Evolutionary conservation across 2,797 vertebrate genomes (phyloP).

Genomic region (Cynopterus sphinx): DNA sequence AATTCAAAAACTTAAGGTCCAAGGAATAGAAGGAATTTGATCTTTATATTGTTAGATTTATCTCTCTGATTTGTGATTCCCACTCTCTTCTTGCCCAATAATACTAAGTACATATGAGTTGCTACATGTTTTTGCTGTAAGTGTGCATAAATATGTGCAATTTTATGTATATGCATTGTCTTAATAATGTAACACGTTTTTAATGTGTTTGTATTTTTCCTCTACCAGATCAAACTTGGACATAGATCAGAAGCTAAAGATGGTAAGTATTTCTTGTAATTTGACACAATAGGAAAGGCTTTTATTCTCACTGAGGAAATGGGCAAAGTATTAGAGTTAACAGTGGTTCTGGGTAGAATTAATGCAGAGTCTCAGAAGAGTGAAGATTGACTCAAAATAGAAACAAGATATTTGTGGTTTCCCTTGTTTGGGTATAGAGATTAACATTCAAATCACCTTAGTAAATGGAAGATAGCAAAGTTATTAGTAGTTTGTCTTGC

Average conservation of each 20-base stretch:
- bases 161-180: neutral
- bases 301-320: constrained; percentile 37
- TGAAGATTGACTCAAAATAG: neutral
- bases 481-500: neutral
- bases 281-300: neutral
- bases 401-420: neutral
- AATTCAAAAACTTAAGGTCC: neutral
- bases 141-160: neutral
- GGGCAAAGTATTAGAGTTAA: neutral
- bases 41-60: neutral
- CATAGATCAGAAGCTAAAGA: constrained; percentile 98
- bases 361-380: neutral
- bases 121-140: neutral
- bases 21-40: neutral
- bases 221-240: constrained; percentile 95
- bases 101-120: neutral
- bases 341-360: neutral
- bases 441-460: neutral
- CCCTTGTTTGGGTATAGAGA: neutral
- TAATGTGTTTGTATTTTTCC: constrained; percentile 23
- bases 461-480: neutral
- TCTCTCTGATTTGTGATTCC: neutral
- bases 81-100: neutral
- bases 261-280: constrained; percentile 87
- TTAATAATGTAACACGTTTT: neutral